Percentiles rank a stretch among this genome's conserved stretches.
Evolutionary conservation across 2,888 invertebrate species (phyloP).

Genomic region (Stenodema calcarata): DNA sequence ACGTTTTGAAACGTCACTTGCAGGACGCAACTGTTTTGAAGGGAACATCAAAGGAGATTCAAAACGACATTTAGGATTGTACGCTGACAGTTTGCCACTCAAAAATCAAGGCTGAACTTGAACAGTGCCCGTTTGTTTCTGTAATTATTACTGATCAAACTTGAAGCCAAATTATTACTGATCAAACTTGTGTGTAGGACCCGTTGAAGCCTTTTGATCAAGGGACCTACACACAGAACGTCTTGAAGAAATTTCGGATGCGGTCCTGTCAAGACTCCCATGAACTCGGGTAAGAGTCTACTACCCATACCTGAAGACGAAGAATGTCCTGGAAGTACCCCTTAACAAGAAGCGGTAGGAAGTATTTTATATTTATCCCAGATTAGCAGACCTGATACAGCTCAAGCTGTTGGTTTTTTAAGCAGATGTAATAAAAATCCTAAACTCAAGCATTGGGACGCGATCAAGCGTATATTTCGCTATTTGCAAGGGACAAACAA

Average conservation of each 20-base stretch:
- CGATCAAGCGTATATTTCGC: not conserved
- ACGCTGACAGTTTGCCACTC: too few relatives aligned
- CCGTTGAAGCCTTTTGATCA: too few relatives aligned
- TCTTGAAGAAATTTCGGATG: not conserved
- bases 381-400: slow-evolving; percentile 24
- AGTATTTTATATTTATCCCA: slow-evolving; percentile 20
- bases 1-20: too few relatives aligned
- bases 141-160: too few relatives aligned
- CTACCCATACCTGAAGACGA: not conserved
- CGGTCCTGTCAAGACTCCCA: not conserved
- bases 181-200: too few relatives aligned
- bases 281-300: not conserved
- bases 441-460: not conserved
- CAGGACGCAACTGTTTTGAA: too few relatives aligned
- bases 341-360: slow-evolving; percentile 33
- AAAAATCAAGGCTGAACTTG: too few relatives aligned
- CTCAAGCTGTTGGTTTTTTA: not conserved
- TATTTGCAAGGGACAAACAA: not conserved
- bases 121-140: too few relatives aligned
- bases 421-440: slow-evolving; percentile 11
- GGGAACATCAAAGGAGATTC: too few relatives aligned
- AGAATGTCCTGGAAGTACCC: not conserved
- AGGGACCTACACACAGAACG: not conserved
- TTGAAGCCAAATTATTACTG: too few relatives aligned
- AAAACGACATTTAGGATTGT: too few relatives aligned